A percentile compares a stretch with the other conserved stretches of the same genome.
Conservation (phyloP, 2,797 vertebrate genomes). For the Tauraco hartlaubi region DNA sequence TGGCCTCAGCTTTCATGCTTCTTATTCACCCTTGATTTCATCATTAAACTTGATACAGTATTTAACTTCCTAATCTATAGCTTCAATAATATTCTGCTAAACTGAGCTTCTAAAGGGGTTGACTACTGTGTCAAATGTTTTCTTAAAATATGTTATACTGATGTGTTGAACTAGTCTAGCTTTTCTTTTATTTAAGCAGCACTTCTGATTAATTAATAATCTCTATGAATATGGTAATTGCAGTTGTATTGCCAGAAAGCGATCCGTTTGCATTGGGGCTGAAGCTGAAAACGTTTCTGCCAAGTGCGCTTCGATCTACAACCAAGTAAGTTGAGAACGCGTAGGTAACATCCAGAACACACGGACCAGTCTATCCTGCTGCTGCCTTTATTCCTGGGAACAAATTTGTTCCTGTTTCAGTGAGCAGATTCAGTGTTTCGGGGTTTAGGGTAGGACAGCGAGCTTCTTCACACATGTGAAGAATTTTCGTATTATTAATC, state of each 20-base stretch:
- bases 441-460: neutral
- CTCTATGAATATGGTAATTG: constrained; percentile 35
- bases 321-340: neutral
- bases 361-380: fast-evolving
- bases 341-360: neutral
- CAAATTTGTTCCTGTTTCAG: neutral
- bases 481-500: fast-evolving
- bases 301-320: neutral
- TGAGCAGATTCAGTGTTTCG: neutral
- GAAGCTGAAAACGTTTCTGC: neutral
- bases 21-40: neutral
- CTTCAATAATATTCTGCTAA: neutral
- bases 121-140: neutral
- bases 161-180: neutral
- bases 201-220: constrained; percentile 33
- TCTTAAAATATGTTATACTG: neutral
- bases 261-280: neutral
- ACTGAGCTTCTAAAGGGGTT: neutral
- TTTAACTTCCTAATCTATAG: neutral
- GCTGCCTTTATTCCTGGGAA: neutral
- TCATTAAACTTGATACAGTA: constrained; percentile 16
- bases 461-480: neutral
- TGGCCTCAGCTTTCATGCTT: constrained; percentile 18
- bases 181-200: neutral
- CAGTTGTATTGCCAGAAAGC: neutral